Conservation (phyloP, 2,797 vertebrate genomes). For the Sarcophilus harrisii region DNA sequence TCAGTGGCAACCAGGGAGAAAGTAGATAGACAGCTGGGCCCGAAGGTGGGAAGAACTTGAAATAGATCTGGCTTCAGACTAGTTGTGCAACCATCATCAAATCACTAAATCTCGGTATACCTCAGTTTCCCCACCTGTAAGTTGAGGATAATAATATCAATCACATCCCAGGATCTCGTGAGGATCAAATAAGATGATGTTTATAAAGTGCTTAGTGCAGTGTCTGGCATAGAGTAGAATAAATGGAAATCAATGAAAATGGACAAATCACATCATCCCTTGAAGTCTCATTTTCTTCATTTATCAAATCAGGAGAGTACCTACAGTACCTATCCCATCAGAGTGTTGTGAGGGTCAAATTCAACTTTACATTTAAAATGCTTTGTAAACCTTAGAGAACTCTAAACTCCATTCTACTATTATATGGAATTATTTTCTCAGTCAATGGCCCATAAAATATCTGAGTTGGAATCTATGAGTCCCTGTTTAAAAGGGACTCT, state of each 20-base stretch:
- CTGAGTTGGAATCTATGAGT: background rate
- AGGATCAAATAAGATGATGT: no score
- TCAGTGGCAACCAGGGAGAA: no score
- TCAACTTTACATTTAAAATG: background rate
- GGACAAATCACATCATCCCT: conserved; percentile 5
- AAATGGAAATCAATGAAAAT: background rate
- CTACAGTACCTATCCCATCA: background rate
- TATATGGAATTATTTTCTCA: background rate
- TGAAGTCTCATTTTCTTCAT: conserved; percentile 9
- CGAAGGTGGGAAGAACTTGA: no score
- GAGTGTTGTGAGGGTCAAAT: background rate
- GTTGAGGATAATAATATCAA: background rate
- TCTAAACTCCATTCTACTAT: background rate
- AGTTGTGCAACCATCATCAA: background rate
- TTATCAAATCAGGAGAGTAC: background rate
- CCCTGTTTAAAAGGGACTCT: background rate
- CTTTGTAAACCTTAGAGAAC: background rate
- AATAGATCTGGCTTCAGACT: background rate
- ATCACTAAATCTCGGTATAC: background rate
- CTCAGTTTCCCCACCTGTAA: background rate
- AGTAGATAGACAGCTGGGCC: no score
- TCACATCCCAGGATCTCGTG: no score
- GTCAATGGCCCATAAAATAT: background rate
- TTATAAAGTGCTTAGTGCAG: background rate
- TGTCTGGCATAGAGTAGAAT: background rate